Evolutionary conservation across 2,797 vertebrate species (phyloP), one percentile per base, ranked within the genome.

Genomic region (Mormyrops attenuatus): DNA sequence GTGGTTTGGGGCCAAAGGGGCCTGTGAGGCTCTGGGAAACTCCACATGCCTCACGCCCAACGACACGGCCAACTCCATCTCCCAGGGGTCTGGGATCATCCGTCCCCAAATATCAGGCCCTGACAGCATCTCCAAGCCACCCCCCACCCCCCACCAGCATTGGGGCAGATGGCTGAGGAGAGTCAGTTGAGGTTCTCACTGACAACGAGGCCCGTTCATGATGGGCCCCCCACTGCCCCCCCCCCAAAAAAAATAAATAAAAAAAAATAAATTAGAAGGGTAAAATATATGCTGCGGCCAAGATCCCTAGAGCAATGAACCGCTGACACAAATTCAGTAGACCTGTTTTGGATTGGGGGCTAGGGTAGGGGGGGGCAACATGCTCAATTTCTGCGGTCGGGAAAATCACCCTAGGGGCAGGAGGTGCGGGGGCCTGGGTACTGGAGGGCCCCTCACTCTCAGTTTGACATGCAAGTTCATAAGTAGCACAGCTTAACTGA

Each of bases 141-240:
- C 82, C 82, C 77, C 44, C 84, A 44, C 82, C 77, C 44, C n/a
- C 50, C 80, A 44, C 47, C 47, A 53, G 22, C 94, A 95, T 96
- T 95, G 52, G 93, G 98, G 97, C 98, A 99, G 98, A 99, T 98
- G 98, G 98, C 95, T 95, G 94, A 95, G 96, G 97, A 97, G 97
- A 96, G 96, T 97, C 97, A 96, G 97, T 99, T 98, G 49, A 55
- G 7, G 7, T 30, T 53, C 22, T 30, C 26, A 34, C 85, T 55
- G 49, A 50, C 85, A 55, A 55, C 6, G 30, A 17, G 85, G 13
- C 2, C 85, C 47, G 49, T 85, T 30, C 8, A 50, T 22, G 82
- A 30, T 1, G 82, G 82, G 47, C 47, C 22, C 44, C n/a, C 0
- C 20, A 49, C 0, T 26, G 80, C n/a, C 73, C 34, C 17, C 15